Evolutionary conservation across 2,888 invertebrate species (phyloP).

Genomic region (Thereva nobilitata): DNA sequence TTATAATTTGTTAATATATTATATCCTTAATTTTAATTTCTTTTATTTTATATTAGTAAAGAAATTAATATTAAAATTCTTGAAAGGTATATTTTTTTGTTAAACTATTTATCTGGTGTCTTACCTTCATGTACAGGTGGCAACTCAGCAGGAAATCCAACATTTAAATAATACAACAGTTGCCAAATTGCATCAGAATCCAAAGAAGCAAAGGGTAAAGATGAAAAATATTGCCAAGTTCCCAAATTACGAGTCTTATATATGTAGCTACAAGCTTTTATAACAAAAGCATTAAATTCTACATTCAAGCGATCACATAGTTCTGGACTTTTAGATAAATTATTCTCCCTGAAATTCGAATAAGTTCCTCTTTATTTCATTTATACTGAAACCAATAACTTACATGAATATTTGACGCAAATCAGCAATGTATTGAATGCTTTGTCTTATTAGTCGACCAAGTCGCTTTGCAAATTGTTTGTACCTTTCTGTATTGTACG

Average conservation of each 20-base stretch:
- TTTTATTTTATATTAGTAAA: neutral
- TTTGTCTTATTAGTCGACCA: slow-evolving; percentile 70
- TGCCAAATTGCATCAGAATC: slow-evolving; percentile 67
- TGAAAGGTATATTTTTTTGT: neutral
- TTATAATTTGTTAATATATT: no score
- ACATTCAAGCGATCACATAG: slow-evolving; percentile 66
- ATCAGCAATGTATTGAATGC: slow-evolving; percentile 74
- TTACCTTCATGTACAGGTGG: slow-evolving; percentile 44
- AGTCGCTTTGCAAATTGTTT: slow-evolving; percentile 71
- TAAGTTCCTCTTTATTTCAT: neutral
- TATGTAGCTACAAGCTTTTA: slow-evolving; percentile 70
- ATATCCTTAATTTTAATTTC: no score
- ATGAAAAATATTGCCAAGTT: slow-evolving; percentile 81
- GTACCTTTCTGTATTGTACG: slow-evolving; percentile 64
- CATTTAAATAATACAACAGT: slow-evolving; percentile 67
- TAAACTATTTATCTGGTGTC: neutral
- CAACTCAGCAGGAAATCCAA: slow-evolving; percentile 59
- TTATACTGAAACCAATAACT: slow-evolving; percentile 32
- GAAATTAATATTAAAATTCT: slow-evolving; percentile 23
- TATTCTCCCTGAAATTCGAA: slow-evolving; percentile 49
- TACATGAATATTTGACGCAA: slow-evolving; percentile 58
- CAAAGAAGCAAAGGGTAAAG: slow-evolving; percentile 69
- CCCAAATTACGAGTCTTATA: slow-evolving; percentile 73
- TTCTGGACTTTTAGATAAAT: slow-evolving; percentile 57
- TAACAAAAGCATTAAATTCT: slow-evolving; percentile 75